These are phyloP conservation scores for Cheiracanthium punctorium DNA, from an alignment of 2,888 invertebrate species.

Conservation along the genomic window DNA sequence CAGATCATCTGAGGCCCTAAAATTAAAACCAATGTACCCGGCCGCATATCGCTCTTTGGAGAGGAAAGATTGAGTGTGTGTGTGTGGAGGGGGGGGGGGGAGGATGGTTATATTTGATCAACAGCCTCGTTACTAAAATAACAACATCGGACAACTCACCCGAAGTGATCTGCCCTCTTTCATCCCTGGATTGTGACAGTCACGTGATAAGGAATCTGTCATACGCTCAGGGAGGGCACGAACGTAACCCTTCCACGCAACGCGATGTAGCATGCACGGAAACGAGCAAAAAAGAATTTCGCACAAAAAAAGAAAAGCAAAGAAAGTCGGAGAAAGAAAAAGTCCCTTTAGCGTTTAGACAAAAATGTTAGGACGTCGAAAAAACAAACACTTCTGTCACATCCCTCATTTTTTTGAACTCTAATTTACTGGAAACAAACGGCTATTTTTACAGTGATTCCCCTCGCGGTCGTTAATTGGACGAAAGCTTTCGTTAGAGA, in stretches of 20 bases:
- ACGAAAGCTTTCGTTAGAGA: not conserved
- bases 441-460: conserved; percentile 6
- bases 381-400: not conserved
- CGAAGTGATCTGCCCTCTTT: not conserved
- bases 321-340: too few relatives aligned
- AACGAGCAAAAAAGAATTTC: too few relatives aligned
- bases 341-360: not conserved
- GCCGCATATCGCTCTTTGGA: too few relatives aligned
- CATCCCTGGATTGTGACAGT: not conserved
- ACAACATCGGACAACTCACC: not conserved
- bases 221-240: not conserved
- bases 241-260: not conserved
- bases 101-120: too few relatives aligned
- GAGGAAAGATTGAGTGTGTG: too few relatives aligned
- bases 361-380: not conserved
- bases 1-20: too few relatives aligned
- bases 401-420: not conserved
- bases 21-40: too few relatives aligned
- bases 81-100: too few relatives aligned
- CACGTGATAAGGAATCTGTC: not conserved
- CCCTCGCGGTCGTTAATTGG: not conserved
- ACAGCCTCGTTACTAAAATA: too few relatives aligned
- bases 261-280: too few relatives aligned
- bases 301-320: too few relatives aligned
- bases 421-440: not conserved